Evolutionary conservation across 2,113 vertebrate species (phyloP).

Genomic region (Syngnathus typhle): DNA sequence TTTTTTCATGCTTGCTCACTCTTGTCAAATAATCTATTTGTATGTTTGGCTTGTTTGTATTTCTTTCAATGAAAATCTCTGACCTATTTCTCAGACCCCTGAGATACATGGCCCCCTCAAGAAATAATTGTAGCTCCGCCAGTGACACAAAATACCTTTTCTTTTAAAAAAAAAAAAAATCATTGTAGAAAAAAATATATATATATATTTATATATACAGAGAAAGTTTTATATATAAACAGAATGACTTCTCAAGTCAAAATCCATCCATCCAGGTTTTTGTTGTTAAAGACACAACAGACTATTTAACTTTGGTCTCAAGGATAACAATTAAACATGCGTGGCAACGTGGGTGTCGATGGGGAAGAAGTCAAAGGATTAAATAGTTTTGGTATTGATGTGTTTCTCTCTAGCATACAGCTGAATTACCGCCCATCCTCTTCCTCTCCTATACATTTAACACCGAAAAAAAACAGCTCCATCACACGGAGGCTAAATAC

Average conservation of each 20-base stretch:
- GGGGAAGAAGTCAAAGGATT: neutral
- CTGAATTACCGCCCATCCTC: neutral
- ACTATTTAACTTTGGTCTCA: slow-evolving; percentile 3
- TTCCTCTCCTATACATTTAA: neutral
- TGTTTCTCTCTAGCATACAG: neutral
- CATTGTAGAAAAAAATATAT: no score
- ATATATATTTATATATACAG: no score
- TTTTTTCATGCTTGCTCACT: no score
- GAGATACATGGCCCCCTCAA: no score
- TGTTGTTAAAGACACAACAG: slow-evolving; percentile 10
- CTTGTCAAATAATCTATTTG: neutral
- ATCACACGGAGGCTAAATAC: neutral
- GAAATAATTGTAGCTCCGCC: neutral
- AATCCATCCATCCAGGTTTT: slow-evolving; percentile 20
- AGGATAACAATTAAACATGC: neutral
- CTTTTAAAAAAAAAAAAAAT: no score
- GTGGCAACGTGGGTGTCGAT: neutral
- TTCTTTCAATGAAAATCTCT: neutral
- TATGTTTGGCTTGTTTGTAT: neutral
- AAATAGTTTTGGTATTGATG: neutral
- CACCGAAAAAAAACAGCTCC: neutral
- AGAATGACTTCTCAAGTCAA: no score
- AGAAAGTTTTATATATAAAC: no score
- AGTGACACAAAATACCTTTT: neutral
- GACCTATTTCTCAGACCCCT: neutral